Evolutionary conservation across 1,140 invertebrate species (phyloP).

Genomic region (Thrips palmi): DNA sequence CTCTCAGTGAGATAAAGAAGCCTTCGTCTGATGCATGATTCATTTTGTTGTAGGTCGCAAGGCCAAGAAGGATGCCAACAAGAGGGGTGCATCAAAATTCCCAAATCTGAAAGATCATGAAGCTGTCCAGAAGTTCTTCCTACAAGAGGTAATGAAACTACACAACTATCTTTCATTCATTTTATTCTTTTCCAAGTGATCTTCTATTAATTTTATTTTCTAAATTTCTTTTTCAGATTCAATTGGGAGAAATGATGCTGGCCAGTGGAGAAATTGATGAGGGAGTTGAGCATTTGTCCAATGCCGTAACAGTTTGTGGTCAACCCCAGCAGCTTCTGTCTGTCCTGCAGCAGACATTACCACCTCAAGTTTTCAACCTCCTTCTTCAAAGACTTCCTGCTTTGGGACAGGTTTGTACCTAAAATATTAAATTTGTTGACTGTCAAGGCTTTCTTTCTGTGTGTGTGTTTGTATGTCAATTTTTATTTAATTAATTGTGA

Average conservation of each 20-base stretch:
- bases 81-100: constrained; percentile 22
- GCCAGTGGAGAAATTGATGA: constrained; percentile 67
- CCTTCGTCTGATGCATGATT: constrained; percentile 10
- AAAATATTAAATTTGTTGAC: constrained; percentile 10
- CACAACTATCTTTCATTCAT: background rate
- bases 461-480: too few species aligned
- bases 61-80: constrained; percentile 27
- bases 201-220: constrained; percentile 7
- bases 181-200: background rate
- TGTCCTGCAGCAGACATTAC: constrained; percentile 83
- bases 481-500: background rate
- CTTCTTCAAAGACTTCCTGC: constrained; percentile 64
- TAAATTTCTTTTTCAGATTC: constrained; percentile 33
- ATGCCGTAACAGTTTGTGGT: constrained; percentile 89
- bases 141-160: constrained; percentile 15
- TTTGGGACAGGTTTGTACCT: constrained; percentile 37
- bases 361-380: constrained; percentile 76
- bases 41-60: constrained; percentile 28
- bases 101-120: constrained; percentile 83
- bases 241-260: constrained; percentile 79
- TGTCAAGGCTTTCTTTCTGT: background rate
- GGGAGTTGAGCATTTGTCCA: constrained; percentile 84
- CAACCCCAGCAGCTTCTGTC: constrained; percentile 82
- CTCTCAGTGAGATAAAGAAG: too few species aligned
- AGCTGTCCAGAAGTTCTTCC: constrained; percentile 48